Evolutionary conservation across 2,113 vertebrate species (phyloP), one percentile per base, ranked within the genome.

Genomic region (Tricholaema leucomelas): DNA sequence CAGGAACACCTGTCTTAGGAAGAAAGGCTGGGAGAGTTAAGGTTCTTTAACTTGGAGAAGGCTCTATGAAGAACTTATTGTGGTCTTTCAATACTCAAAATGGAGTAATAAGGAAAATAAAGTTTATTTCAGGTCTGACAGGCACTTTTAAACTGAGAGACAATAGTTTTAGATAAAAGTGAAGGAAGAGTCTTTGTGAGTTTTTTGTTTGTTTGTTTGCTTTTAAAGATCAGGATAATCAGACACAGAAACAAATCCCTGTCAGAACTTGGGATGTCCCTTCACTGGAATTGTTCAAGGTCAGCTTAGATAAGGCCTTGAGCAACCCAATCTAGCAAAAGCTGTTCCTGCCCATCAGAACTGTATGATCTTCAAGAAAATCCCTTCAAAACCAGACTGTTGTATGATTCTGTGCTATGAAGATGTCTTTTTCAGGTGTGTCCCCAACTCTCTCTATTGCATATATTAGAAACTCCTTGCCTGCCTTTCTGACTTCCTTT

Each of bases 391-490:
- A 8, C 8, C 5, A 2, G 38, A 27, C 6, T 63, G 9, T 19
- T 63, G 6, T 33, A 40, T 38, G 9, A 63, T 21, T 63, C 25
- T 48, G 25, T 40, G 16, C 7, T 27, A 33, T 5, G 4, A 71
- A 31, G 11, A 15, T 25, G 14, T 27, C 11, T 6, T 6, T 31
- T 71, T 9, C 15, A 55, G 9, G 4, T 48, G 9, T 48, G 9
- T 46, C 30, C 8, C 15, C 5, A 38, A 4, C 23, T 55, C 1
- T 64, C 20, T 5, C 23, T 18, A 28, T 35, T 40, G 30, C 7
- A 31, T 10, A 2, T 63, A 10, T 59, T 44, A n/a, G 4, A 56
- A 5, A 10, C 3, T 4, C 3, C 5, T 8, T 36, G 2, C 23
- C 9, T 67, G 46, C 6, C 16, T n/a, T 2, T 25, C 11, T 46